Evolutionary conservation across 2,113 vertebrate species (phyloP), one percentile per base, ranked within the genome.

Genomic region (Climacteris rufus): DNA sequence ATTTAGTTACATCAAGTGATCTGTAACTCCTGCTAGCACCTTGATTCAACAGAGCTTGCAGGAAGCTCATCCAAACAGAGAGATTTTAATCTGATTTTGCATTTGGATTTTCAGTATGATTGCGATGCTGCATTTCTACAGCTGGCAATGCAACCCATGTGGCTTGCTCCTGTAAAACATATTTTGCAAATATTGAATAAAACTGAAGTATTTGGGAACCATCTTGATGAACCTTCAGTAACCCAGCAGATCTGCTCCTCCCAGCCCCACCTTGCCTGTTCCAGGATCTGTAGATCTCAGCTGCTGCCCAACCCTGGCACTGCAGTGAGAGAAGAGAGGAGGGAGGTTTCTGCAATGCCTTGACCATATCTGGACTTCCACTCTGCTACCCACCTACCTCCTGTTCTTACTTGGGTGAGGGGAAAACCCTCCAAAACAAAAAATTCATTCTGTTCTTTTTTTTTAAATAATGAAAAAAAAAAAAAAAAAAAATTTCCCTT

Each of bases 221-320:
- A 42, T 16, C 17, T 44, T 16, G 20, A 25, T 20, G 57, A 53
- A 31, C 20, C 9, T 71, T 40, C 22, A 27, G 19, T 17, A 59
- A 53, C 11, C 4, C 37, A n/a, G 30, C 19, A 83, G 54, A 39
- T 30, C 21, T 70, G n/a, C 47, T 54, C 24, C 54, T 82, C 30
- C 21, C 54, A 57, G 37, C 18, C 19, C 28, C 40, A 60, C n/a
- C 0, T 0, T 57, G 31, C 68, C 49, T 60, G 11, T 12, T 75
- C 18, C 56, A 68, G 31, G 50, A 50, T 17, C 22, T 20, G 27
- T 10, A 50, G 44, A 13, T 22, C 52, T 35, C 60, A 78, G 47
- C 25, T 7, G 33, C 40, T 77, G 54, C 50, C 57, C 0, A 0
- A 8, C 30, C 24, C 25, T 0, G 1, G 30, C 23, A 31, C 24